A percentile compares a stretch with the other conserved stretches of the same genome.
Evolutionary conservation across 2,888 invertebrate species (phyloP).

Genomic region (Embidobia sp.): DNA sequence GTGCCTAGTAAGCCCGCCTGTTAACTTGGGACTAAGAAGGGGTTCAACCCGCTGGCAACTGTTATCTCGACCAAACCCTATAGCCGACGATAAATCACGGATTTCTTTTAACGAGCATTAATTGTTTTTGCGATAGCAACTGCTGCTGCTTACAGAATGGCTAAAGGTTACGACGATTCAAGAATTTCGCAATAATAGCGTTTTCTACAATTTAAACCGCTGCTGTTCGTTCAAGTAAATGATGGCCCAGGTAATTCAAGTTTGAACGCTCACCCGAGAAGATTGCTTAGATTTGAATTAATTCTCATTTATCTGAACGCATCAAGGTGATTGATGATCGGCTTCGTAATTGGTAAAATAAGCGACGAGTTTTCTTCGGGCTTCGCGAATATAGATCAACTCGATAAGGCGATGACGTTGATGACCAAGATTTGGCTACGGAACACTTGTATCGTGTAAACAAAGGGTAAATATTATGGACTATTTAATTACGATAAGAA

Average conservation of each 20-base stretch:
- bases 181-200: conserved; percentile 64
- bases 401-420: neutral
- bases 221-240: conserved; percentile 55
- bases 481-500: too few species aligned
- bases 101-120: conserved; percentile 81
- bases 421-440: neutral
- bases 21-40: conserved; percentile 74
- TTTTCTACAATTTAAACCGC: conserved; percentile 58
- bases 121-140: conserved; percentile 81
- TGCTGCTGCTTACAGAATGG: conserved; percentile 58
- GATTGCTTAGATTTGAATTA: conserved; percentile 64
- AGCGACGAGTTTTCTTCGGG: conserved; percentile 11
- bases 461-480: too few species aligned
- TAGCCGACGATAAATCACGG: conserved; percentile 78
- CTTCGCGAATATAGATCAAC: neutral
- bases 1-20: conserved; percentile 69
- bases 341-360: conserved; percentile 49
- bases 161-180: conserved; percentile 64
- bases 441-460: too few species aligned
- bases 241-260: conserved; percentile 61
- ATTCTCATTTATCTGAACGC: conserved; percentile 55
- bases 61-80: conserved; percentile 76
- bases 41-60: conserved; percentile 69
- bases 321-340: conserved; percentile 55
- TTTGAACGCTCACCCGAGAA: conserved; percentile 57